Evolutionary conservation across 2,797 vertebrate species (phyloP).

Genomic region (Varecia variegata): DNA sequence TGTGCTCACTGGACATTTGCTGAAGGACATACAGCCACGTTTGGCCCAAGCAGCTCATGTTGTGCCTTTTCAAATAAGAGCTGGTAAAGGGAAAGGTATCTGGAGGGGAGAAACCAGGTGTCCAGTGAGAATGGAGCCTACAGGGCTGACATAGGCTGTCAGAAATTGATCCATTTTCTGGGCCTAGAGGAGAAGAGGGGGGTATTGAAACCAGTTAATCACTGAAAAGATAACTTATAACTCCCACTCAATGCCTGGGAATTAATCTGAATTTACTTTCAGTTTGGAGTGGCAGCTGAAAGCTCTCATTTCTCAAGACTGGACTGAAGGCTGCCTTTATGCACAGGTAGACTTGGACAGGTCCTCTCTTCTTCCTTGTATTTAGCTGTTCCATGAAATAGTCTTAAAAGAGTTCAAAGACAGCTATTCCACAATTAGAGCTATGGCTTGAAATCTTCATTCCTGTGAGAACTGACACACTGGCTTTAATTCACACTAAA

Average conservation of each 20-base stretch:
- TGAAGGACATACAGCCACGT: background rate
- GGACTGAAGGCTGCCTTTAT: background rate
- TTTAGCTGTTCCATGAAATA: conserved; percentile 19
- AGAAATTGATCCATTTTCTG: conserved; percentile 51
- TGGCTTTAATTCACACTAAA: conserved; percentile 40
- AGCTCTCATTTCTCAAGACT: conserved; percentile 47
- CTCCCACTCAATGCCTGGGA: conserved; percentile 23
- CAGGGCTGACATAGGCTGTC: background rate
- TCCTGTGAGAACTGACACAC: conserved; percentile 25
- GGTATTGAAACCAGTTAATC: conserved; percentile 22
- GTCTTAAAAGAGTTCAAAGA: conserved; percentile 21
- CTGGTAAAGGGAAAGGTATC: background rate
- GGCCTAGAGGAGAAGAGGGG: background rate
- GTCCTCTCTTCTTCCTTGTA: background rate
- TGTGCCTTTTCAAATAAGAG: background rate
- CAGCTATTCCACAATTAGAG: conserved; percentile 17
- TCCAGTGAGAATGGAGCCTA: background rate
- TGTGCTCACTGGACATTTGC: conserved; percentile 33
- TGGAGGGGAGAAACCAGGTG: background rate
- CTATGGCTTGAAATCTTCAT: conserved; percentile 19
- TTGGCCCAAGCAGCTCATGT: background rate
- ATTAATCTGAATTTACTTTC: conserved; percentile 63
- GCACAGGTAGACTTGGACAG: background rate
- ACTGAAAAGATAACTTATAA: conserved; percentile 49
- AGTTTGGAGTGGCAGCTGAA: conserved; percentile 32